These are phyloP conservation scores for Sitobion miscanthi DNA, from an alignment of 1,140 invertebrate genomes.

Conservation along the genomic window DNA sequence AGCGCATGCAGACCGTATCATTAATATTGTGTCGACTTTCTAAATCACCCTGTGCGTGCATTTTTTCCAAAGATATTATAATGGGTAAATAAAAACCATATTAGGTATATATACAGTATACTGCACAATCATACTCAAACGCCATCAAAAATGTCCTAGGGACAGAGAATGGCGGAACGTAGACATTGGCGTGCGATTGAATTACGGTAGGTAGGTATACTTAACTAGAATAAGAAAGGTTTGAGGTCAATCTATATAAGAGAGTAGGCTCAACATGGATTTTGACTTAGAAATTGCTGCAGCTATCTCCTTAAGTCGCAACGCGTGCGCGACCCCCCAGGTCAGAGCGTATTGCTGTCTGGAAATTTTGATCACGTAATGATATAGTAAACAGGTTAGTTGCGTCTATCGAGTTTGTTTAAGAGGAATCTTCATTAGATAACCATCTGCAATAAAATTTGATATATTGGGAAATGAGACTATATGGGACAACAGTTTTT, in stretches of 20 bases:
- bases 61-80: background rate
- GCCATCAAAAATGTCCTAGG: background rate
- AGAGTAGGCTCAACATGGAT: background rate
- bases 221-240: conserved; percentile 4
- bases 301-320: background rate
- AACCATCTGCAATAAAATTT: conserved; percentile 23
- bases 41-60: background rate
- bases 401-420: background rate
- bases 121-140: background rate
- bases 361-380: conserved; percentile 47
- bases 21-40: conserved; percentile 9
- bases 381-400: conserved; percentile 26
- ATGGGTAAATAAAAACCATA: background rate
- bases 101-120: background rate
- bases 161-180: background rate
- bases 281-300: background rate
- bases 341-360: background rate
- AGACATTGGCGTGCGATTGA: background rate
- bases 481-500: background rate
- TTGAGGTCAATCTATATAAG: background rate
- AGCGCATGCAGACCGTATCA: background rate
- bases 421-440: conserved; percentile 18
- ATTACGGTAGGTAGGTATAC: background rate
- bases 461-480: background rate
- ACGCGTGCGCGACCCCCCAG: background rate